Evolutionary conservation across 2,797 vertebrate genomes (phyloP), one percentile per base, ranked within the genome.

Genomic region (Psittacula derbiana): DNA sequence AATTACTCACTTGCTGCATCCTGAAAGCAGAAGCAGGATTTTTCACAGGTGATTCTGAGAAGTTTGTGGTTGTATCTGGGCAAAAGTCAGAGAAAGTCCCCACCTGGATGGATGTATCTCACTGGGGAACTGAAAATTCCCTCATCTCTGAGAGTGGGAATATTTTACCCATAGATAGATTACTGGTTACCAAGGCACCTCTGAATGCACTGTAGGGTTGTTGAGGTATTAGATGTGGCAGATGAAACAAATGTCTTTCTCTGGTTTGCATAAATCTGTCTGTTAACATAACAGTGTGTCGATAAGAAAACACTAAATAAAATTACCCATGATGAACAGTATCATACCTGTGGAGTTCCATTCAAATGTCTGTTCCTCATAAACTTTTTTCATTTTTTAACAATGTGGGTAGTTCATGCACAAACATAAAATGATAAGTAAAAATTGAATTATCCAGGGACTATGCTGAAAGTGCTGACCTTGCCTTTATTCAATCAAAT

Each of bases 261-360:
- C 25, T 74, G 27, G 8, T 76, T 87, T 90, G 50, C 55, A 25
- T 69, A 49, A 55, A 43, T 78, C 25, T 78, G 12, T 53, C 23
- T 3, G 0, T 72, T 82, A 80, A 18, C 15, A 10, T 24, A 71
- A 41, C 2, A 31, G 4, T 4, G 6, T 52, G 21, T 86, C 0
- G 1, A 20, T 50, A 78, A 76, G 36, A 87, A 44, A 87, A 47
- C 21, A 40, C 38, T 47, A 65, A 75, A 81, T 82, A 60, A 75
- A 75, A 53, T 80, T 25, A 16, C 10, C 12, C 12, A 5, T 55
- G 31, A 14, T 28, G 70, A 86, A 49, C 16, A 62, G 31, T 24
- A 71, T 46, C 0, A 0, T 40, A 50, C 18, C 15, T 5, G 3
- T 0, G 31, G 46, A 40, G 7, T 78, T 80, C 43, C 33, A 28